These are phyloP conservation scores for Chrysopilus asiliformis DNA, from an alignment of 2,888 invertebrate species.

Conservation along the genomic window DNA sequence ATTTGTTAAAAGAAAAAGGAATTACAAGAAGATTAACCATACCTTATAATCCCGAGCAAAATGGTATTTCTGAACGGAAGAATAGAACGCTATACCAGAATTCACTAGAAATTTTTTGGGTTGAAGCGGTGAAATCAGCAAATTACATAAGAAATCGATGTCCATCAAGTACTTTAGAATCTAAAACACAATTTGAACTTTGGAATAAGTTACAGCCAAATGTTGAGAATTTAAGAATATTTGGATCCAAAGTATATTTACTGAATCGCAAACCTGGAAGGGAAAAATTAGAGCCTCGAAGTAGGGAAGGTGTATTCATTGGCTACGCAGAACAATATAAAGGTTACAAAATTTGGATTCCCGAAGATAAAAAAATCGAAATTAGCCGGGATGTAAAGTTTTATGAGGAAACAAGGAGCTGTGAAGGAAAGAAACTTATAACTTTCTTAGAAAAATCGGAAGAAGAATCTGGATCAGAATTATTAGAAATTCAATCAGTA, in stretches of 20 bases:
- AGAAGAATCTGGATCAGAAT: no score
- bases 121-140: not conserved
- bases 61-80: not conserved
- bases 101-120: not conserved
- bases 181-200: not conserved
- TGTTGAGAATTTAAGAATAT: not conserved
- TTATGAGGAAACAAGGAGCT: no score
- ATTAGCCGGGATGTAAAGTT: not conserved
- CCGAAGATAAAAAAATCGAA: not conserved
- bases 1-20: not conserved
- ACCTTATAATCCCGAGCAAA: not conserved
- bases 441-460: no score
- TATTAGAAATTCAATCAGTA: no score
- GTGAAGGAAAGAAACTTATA: no score
- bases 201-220: not conserved
- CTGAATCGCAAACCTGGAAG: not conserved
- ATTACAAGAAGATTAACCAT: not conserved
- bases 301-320: not conserved
- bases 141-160: not conserved
- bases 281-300: not conserved
- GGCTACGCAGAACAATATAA: not conserved
- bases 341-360: not conserved
- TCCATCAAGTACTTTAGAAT: not conserved
- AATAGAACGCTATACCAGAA: not conserved
- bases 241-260: not conserved